Conservation (phyloP, 2,113 vertebrate genomes). For the Butastur rufipennis region DNA sequence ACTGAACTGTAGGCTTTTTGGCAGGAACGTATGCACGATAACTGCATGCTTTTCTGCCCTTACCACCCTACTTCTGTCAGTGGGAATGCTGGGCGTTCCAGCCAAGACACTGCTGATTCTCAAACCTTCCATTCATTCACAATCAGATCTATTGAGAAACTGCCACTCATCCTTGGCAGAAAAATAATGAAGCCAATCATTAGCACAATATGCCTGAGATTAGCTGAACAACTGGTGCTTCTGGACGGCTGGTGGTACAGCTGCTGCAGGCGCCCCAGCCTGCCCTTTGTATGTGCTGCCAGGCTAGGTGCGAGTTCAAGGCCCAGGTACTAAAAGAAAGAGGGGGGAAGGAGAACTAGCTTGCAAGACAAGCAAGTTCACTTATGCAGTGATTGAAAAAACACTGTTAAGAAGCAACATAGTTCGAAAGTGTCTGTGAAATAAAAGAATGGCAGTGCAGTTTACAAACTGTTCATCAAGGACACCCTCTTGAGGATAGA, state of each 20-base stretch:
- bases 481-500: neutral
- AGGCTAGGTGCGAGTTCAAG: neutral
- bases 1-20: neutral
- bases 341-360: neutral
- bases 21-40: fast-evolving
- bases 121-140: neutral
- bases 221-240: neutral
- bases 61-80: neutral
- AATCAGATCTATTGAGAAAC: neutral
- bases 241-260: neutral
- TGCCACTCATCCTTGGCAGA: neutral
- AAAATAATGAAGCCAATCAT: conserved; percentile 21
- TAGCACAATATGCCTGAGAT: neutral
- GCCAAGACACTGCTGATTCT: neutral
- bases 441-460: neutral
- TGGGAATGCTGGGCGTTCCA: neutral
- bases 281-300: neutral
- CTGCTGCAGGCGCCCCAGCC: neutral
- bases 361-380: neutral
- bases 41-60: neutral
- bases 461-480: neutral
- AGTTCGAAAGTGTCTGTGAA: neutral
- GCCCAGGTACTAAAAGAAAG: neutral
- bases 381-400: neutral
- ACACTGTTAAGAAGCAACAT: neutral